Evolutionary conservation across 2,113 vertebrate genomes (phyloP).

Genomic region (Rhinogobius similis): DNA sequence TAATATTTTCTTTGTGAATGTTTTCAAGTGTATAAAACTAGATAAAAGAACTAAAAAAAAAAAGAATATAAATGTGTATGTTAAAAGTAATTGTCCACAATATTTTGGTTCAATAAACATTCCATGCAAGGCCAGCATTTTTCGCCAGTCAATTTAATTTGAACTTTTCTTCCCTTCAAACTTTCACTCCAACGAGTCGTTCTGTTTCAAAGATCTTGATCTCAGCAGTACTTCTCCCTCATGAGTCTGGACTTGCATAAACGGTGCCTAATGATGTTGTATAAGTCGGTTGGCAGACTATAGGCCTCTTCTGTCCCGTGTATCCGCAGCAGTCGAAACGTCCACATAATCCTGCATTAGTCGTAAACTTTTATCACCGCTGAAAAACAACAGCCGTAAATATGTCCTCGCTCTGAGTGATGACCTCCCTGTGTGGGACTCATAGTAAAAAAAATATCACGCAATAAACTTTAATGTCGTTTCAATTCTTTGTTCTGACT

Average conservation of each 20-base stretch:
- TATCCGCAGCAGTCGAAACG: constrained; percentile 13
- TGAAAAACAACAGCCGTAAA: constrained; percentile 42
- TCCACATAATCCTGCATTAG: constrained; percentile 24
- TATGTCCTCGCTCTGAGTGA: constrained; percentile 37
- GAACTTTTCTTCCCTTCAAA: background rate
- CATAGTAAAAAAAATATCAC: constrained; percentile 25
- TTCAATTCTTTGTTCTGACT: constrained; percentile 15
- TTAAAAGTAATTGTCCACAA: background rate
- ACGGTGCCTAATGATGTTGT: constrained; percentile 23
- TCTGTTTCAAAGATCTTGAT: background rate
- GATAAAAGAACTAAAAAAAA: no score
- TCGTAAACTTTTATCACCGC: constrained; percentile 38
- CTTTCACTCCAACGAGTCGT: background rate
- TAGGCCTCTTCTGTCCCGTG: background rate
- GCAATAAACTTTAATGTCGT: constrained; percentile 32
- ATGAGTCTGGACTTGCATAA: constrained; percentile 14
- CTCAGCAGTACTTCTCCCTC: background rate
- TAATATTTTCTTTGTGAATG: no score
- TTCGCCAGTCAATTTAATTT: background rate
- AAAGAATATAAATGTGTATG: background rate
- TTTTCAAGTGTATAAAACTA: no score
- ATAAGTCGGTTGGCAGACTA: constrained; percentile 12
- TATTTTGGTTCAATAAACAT: background rate
- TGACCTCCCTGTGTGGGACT: constrained; percentile 29
- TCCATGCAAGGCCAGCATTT: background rate